Evolutionary conservation across 2,113 vertebrate genomes (phyloP).

Genomic region (Antidorcas marsupialis): DNA sequence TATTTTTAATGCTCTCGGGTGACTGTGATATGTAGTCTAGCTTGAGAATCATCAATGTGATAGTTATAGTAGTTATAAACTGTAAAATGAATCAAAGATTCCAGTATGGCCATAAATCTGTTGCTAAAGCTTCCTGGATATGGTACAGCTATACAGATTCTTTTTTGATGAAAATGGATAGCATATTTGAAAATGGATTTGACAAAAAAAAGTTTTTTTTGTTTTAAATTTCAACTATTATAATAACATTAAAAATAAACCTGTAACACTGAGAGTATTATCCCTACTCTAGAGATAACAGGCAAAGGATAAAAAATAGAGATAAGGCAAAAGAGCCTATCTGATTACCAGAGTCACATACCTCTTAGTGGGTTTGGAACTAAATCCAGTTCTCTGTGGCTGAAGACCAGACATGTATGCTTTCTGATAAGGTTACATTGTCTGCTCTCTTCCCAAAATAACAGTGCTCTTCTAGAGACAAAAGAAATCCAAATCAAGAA

Average conservation of each 20-base stretch:
- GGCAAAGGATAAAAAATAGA: neutral
- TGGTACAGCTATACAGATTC: neutral
- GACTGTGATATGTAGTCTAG: neutral
- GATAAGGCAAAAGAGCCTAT: neutral
- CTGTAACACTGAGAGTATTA: neutral
- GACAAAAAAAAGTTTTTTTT: neutral
- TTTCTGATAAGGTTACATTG: neutral
- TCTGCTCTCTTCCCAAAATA: neutral
- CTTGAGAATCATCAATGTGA: neutral
- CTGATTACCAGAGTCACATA: neutral
- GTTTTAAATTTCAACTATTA: neutral
- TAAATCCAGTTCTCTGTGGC: neutral
- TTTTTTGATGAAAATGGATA: neutral
- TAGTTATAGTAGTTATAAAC: neutral
- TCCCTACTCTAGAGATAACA: neutral
- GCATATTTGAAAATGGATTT: neutral
- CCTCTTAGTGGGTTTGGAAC: neutral
- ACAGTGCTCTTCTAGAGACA: neutral
- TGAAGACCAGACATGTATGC: neutral
- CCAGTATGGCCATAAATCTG: neutral
- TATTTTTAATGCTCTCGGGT: neutral
- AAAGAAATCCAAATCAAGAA: neutral
- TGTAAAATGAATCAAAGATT: neutral
- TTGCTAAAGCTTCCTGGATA: neutral
- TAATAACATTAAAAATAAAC: neutral